These are phyloP conservation scores for Drosophila mettleri DNA, from an alignment of 2,888 invertebrate species.

Conservation along the genomic window DNA sequence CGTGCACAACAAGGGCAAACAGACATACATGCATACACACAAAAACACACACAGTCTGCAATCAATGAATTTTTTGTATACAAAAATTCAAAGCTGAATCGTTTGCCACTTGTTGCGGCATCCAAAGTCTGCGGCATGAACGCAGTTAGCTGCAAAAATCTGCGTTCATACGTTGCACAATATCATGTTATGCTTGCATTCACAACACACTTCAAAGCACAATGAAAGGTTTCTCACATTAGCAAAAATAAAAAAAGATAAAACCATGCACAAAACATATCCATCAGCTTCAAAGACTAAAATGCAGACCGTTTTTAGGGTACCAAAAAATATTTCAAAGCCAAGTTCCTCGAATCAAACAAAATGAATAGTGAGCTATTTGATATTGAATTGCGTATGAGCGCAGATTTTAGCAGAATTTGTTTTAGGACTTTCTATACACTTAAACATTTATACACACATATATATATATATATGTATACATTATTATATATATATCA, in stretches of 20 bases:
- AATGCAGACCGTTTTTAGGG: conserved; percentile 16
- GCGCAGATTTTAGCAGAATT: conserved; percentile 10
- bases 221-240: conserved; percentile 50
- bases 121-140: conserved; percentile 54
- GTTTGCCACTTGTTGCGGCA: conserved; percentile 53
- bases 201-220: conserved; percentile 22
- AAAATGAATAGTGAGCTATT: conserved; percentile 5
- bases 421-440: conserved; percentile 21
- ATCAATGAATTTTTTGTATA: conserved; percentile 17
- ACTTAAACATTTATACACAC: conserved; percentile 23
- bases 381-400: conserved; percentile 38
- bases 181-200: conserved; percentile 24
- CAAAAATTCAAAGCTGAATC: conserved; percentile 3
- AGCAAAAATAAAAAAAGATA: conserved; percentile 6
- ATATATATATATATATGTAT: conserved; percentile 4
- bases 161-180: conserved; percentile 38
- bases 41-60: background rate
- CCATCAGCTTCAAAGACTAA: conserved; percentile 28
- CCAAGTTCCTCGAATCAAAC: conserved; percentile 27
- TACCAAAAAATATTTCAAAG: conserved; percentile 25
- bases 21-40: conserved; percentile 8
- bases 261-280: conserved; percentile 41
- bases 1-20: conserved; percentile 52
- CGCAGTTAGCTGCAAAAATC: conserved; percentile 46
- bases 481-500: conserved; percentile 7